Conservation (phyloP, 37 sponge, comb jelly and placozoan genomes). For the Eunapius fragilis region DNA sequence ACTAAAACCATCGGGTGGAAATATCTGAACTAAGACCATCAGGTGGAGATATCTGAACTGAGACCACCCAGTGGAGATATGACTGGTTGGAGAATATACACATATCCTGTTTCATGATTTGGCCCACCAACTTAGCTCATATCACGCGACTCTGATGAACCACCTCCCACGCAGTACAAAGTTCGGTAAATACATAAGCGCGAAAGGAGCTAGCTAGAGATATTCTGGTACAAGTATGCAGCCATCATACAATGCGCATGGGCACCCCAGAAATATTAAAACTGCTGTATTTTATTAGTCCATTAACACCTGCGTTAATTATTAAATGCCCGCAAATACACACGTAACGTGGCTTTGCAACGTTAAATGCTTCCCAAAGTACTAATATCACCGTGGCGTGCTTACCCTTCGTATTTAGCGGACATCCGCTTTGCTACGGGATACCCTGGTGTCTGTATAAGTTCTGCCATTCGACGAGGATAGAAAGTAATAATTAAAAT, state of each 20-base stretch:
- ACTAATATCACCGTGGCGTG: neutral
- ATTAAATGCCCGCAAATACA: no score
- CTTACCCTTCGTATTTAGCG: conserved; percentile 74
- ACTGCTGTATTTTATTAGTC: no score
- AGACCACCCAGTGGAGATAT: no score
- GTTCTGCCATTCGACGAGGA: neutral
- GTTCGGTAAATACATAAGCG: neutral
- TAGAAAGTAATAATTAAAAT: neutral
- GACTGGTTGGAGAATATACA: no score
- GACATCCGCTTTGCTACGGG: conserved; percentile 67
- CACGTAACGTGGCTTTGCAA: neutral
- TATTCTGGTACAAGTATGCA: no score
- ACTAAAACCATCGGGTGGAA: no score
- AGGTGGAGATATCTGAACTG: no score
- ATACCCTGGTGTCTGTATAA: conserved; percentile 55
- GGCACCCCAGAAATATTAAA: no score
- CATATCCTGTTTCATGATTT: no score
- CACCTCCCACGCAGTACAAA: neutral
- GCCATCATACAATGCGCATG: neutral
- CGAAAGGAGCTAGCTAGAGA: no score
- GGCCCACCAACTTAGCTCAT: neutral
- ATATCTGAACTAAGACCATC: no score
- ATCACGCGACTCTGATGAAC: neutral
- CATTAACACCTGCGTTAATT: no score
- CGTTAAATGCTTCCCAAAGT: neutral